Conservation (phyloP, 2,113 vertebrate species). For the Oenanthe oenanthe region DNA sequence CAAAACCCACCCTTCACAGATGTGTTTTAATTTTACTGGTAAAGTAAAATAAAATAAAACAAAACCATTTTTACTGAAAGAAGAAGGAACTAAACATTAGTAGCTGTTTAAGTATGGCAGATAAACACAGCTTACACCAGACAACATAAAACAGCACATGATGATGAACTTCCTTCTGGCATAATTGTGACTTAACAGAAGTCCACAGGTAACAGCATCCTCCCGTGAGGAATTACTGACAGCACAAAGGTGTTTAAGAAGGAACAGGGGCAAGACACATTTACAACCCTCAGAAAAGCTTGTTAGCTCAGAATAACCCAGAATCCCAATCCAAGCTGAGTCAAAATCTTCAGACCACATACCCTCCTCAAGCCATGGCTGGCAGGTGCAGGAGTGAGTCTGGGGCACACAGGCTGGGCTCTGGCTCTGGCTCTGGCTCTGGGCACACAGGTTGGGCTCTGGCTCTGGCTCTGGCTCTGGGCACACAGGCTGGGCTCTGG, state of each 20-base stretch:
- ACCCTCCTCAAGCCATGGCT: neutral
- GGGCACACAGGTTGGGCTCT: too few relatives aligned
- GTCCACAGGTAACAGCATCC: neutral
- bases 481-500: too few relatives aligned
- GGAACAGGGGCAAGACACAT: neutral
- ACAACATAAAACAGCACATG: neutral
- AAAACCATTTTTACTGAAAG: neutral
- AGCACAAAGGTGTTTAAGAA: neutral
- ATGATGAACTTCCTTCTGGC: neutral
- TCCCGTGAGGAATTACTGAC: neutral
- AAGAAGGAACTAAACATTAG: neutral
- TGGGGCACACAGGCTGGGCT: too few relatives aligned
- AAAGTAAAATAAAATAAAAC: neutral
- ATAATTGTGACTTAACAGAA: neutral
- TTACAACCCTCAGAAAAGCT: neutral
- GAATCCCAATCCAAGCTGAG: neutral
- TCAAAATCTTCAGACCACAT: neutral
- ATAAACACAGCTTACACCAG: neutral
- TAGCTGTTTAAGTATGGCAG: neutral
- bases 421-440: too few relatives aligned
- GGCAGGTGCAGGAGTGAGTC: fast-evolving
- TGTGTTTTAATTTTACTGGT: neutral
- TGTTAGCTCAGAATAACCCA: neutral
- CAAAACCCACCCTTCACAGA: neutral
- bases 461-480: neutral